Evolutionary conservation across 2,888 invertebrate genomes (phyloP).

Genomic region (Ectemnius continuus): DNA sequence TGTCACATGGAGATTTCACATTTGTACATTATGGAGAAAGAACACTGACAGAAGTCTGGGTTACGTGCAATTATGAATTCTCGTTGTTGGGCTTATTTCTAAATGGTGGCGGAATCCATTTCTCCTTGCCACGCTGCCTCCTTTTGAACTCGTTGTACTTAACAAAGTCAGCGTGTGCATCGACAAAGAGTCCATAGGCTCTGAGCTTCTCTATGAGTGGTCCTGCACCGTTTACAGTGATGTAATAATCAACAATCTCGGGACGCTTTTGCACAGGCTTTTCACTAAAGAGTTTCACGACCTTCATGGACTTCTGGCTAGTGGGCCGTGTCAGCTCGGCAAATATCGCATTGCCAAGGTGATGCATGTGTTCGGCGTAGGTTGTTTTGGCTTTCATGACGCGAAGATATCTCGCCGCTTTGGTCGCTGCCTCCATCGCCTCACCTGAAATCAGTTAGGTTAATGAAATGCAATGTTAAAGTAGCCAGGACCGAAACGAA

Average conservation of each 20-base stretch:
- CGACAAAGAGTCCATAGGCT: slow-evolving; percentile 88
- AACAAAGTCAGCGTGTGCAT: slow-evolving; percentile 93
- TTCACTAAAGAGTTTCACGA: slow-evolving; percentile 87
- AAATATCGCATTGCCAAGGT: slow-evolving; percentile 92
- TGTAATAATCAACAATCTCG: slow-evolving; percentile 90
- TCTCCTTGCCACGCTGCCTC: slow-evolving; percentile 86
- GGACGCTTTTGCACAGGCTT: slow-evolving; percentile 86
- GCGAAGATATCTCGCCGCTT: slow-evolving; percentile 83
- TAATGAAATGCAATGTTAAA: neutral
- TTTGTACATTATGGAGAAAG: no score
- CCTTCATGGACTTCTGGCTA: slow-evolving; percentile 87
- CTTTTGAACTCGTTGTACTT: slow-evolving; percentile 91
- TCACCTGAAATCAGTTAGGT: neutral
- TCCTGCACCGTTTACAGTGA: slow-evolving; percentile 88
- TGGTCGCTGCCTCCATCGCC: slow-evolving; percentile 23
- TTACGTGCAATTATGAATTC: no score
- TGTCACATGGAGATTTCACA: no score
- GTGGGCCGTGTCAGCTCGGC: slow-evolving; percentile 91
- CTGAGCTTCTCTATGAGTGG: slow-evolving; percentile 86
- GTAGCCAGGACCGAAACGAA: no score
- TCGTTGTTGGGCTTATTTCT: slow-evolving; percentile 39
- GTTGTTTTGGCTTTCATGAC: slow-evolving; percentile 85
- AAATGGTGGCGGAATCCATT: slow-evolving; percentile 78
- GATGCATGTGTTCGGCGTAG: slow-evolving; percentile 92
- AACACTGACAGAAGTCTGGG: no score